These are phyloP conservation scores for Congeria kusceri DNA, from an alignment of 2,888 invertebrate genomes.

Conservation along the genomic window DNA sequence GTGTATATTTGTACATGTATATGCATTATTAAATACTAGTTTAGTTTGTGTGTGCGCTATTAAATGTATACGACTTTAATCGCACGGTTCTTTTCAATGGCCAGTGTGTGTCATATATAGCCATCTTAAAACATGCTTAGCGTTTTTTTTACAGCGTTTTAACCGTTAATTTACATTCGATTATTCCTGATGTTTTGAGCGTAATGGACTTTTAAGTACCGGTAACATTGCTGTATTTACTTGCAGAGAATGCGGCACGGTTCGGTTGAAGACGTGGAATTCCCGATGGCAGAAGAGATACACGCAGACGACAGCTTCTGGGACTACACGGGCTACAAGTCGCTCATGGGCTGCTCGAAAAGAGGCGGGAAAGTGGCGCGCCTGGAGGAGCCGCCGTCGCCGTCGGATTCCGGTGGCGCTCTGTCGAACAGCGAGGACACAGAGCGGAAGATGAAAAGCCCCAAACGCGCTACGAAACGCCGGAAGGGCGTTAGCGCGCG, in stretches of 20 bases:
- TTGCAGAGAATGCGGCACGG: constrained; percentile 66
- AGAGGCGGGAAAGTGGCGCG: constrained; percentile 67
- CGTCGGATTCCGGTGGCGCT: constrained; percentile 81
- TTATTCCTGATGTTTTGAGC: no score
- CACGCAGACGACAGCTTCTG: constrained; percentile 70
- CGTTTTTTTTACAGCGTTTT: no score
- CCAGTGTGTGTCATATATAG: no score
- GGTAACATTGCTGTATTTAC: no score
- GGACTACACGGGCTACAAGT: constrained; percentile 68
- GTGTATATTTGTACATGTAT: no score
- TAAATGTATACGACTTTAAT: no score
- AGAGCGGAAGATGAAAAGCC: constrained; percentile 74
- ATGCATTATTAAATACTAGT: no score
- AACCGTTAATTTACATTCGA: no score
- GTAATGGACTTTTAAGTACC: no score
- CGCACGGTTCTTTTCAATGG: no score
- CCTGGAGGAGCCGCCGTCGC: constrained; percentile 78
- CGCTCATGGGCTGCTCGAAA: constrained; percentile 57
- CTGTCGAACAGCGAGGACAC: constrained; percentile 78
- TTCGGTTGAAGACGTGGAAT: constrained; percentile 48
- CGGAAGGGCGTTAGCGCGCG: constrained; percentile 92
- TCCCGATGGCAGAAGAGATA: constrained; percentile 67
- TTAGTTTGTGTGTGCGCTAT: no score
- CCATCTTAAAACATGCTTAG: no score
- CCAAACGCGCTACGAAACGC: constrained; percentile 86